These are phyloP conservation scores for Cordilura impudica DNA, from an alignment of 2,888 invertebrate species.

Conservation along the genomic window DNA sequence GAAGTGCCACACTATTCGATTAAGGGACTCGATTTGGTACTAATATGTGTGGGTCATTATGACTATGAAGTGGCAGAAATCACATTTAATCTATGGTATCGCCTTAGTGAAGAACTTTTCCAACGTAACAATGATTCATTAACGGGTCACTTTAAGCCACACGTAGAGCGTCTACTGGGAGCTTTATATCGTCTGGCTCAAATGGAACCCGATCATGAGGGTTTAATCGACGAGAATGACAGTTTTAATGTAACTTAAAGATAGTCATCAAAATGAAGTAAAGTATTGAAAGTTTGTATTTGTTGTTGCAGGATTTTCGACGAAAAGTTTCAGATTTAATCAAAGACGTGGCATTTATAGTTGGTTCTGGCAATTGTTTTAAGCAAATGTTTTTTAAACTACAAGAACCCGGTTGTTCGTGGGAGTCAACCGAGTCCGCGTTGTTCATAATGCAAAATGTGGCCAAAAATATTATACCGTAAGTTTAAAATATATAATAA, in stretches of 20 bases:
- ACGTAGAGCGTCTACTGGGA: constrained; percentile 92
- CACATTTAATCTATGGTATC: constrained; percentile 98
- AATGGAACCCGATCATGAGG: constrained; percentile 96
- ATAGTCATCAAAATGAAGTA: background rate
- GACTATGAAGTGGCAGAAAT: constrained; percentile 97
- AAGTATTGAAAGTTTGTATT: background rate
- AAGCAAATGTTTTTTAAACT: constrained; percentile 92
- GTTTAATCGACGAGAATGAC: constrained; percentile 89
- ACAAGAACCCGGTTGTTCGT: constrained; percentile 85
- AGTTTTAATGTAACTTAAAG: constrained; percentile 83
- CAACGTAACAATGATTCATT: constrained; percentile 89
- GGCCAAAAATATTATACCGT: constrained; percentile 96
- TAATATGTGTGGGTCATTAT: constrained; percentile 96
- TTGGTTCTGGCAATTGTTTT: constrained; percentile 94
- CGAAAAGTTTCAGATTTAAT: constrained; percentile 93
- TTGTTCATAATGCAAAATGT: constrained; percentile 97
- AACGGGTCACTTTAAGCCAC: constrained; percentile 91
- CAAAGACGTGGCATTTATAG: constrained; percentile 97
- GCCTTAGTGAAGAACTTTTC: constrained; percentile 95
- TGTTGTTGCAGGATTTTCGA: constrained; percentile 83
- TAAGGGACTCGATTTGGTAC: constrained; percentile 90
- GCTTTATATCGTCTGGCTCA: constrained; percentile 95
- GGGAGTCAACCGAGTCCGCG: constrained; percentile 96
- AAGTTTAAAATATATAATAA: constrained; percentile 77
- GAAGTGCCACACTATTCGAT: constrained; percentile 86